These are phyloP conservation scores for Paraescarpia echinospica DNA, from an alignment of 1,140 invertebrate species.

Conservation along the genomic window DNA sequence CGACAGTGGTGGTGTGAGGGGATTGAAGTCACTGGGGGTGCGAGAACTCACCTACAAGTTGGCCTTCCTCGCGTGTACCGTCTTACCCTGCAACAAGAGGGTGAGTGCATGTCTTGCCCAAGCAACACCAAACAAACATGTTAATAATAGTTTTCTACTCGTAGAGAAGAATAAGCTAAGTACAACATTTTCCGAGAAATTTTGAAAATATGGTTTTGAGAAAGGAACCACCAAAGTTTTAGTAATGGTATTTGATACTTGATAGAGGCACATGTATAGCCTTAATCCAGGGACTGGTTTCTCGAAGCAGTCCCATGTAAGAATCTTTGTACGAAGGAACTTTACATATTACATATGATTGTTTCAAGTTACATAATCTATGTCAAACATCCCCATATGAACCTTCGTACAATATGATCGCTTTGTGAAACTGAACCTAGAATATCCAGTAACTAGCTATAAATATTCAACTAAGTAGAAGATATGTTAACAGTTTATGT, in stretches of 20 bases:
- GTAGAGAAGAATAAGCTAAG: no score
- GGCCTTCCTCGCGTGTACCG: slow-evolving; percentile 92
- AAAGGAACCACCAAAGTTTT: no score
- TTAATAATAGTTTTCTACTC: not conserved
- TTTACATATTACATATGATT: no score
- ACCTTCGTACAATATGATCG: no score
- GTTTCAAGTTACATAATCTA: no score
- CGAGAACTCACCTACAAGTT: slow-evolving; percentile 93
- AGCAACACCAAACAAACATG: not conserved
- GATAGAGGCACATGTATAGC: no score
- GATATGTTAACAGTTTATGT: not conserved
- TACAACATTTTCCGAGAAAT: no score
- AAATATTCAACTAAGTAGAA: not conserved
- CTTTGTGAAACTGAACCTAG: not conserved
- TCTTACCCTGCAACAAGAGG: slow-evolving; percentile 80
- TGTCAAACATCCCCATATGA: not conserved
- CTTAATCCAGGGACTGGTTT: no score
- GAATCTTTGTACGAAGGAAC: no score
- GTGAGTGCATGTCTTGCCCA: slow-evolving; percentile 54
- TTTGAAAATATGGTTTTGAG: no score
- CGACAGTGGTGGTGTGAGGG: slow-evolving; percentile 83
- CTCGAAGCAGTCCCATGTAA: no score
- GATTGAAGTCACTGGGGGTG: slow-evolving; percentile 91
- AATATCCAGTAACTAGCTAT: not conserved
- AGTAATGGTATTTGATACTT: no score